A percentile compares a stretch with the other conserved stretches of the same genome.
Conservation (phyloP, 2,797 vertebrate genomes). For the Lophura swinhoii region DNA sequence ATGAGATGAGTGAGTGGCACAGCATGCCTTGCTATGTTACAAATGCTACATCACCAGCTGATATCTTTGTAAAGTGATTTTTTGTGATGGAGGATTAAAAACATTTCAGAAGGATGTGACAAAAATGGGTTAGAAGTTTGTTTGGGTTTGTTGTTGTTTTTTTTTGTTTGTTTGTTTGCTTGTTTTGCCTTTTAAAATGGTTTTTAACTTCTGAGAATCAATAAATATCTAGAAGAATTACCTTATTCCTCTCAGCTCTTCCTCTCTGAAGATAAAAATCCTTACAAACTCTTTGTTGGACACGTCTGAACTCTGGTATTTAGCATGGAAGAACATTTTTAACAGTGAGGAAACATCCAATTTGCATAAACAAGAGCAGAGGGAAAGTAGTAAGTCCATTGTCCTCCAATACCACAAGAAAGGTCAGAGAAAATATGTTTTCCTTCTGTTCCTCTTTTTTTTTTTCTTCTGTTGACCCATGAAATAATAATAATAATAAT, state of each 20-base stretch:
- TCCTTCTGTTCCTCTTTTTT: background rate
- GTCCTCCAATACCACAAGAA: background rate
- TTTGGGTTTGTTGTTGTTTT: too few species aligned
- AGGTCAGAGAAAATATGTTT: background rate
- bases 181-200: background rate
- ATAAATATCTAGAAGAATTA: background rate
- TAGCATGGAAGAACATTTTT: background rate
- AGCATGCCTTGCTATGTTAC: background rate
- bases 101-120: background rate
- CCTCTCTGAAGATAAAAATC: background rate
- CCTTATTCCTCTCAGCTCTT: accelerated
- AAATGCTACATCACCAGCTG: background rate
- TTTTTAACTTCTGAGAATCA: background rate
- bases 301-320: background rate
- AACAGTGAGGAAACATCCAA: background rate
- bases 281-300: background rate
- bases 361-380: background rate
- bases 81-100: background rate
- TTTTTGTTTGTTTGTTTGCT: background rate
- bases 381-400: background rate
- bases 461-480: background rate
- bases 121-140: background rate
- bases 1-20: background rate
- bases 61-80: background rate
- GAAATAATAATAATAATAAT: background rate